Evolutionary conservation across 2,888 invertebrate genomes (phyloP).

Genomic region (Cremastobaeus sp.): DNA sequence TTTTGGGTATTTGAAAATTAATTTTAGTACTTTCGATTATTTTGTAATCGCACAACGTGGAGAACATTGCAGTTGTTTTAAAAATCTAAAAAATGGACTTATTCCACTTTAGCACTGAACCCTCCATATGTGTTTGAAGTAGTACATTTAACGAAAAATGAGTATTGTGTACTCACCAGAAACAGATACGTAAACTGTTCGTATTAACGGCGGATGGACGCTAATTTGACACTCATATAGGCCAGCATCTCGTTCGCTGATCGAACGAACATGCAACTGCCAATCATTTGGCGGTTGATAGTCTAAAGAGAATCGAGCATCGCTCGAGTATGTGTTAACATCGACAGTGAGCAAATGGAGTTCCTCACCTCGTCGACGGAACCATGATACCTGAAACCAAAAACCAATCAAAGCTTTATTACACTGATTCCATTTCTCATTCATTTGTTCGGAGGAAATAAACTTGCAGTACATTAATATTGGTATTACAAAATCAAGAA

Average conservation of each 20-base stretch:
- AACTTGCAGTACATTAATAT: too few relatives aligned
- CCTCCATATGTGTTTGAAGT: too few relatives aligned
- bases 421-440: not conserved
- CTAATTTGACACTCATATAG: conserved; percentile 89
- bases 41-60: too few relatives aligned
- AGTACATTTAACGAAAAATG: not conserved
- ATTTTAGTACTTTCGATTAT: too few relatives aligned
- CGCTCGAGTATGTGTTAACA: conserved; percentile 73
- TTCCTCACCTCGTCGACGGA: conserved; percentile 73
- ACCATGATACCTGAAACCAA: conserved; percentile 70
- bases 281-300: conserved; percentile 87
- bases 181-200: conserved; percentile 84
- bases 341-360: conserved; percentile 74
- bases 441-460: not conserved
- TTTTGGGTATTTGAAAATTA: too few relatives aligned
- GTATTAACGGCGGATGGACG: conserved; percentile 86
- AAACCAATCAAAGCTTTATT: conserved; percentile 9
- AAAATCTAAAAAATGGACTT: too few relatives aligned
- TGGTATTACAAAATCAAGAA: too few relatives aligned
- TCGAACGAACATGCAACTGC: conserved; percentile 86
- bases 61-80: too few relatives aligned
- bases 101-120: too few relatives aligned
- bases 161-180: conserved; percentile 82
- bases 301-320: conserved; percentile 84
- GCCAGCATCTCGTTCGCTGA: conserved; percentile 87